A percentile compares a stretch with the other conserved stretches of the same genome.
Evolutionary conservation across 2,888 invertebrate species (phyloP).

Genomic region (Agonopterix alstromeriana): DNA sequence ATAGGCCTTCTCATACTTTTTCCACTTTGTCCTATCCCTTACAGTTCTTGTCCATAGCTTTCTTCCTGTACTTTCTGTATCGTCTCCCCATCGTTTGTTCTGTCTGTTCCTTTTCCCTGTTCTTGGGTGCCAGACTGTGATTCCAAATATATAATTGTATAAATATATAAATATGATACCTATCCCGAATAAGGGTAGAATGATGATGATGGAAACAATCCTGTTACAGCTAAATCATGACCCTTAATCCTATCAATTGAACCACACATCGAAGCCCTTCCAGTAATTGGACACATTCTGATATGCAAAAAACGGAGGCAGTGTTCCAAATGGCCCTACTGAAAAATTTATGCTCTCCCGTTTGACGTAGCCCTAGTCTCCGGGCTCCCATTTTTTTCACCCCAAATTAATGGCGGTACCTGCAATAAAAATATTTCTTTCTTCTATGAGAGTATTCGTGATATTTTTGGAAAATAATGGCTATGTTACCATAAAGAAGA

Average conservation of each 20-base stretch:
- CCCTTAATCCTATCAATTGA: background rate
- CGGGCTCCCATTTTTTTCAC: conserved; percentile 26
- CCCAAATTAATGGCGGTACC: conserved; percentile 36
- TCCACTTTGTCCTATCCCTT: no score
- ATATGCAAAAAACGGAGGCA: conserved; percentile 54
- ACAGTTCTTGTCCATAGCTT: no score
- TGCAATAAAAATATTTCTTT: conserved; percentile 26
- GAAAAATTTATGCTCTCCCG: conserved; percentile 52
- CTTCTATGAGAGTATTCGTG: conserved; percentile 13
- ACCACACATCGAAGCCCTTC: conserved; percentile 31
- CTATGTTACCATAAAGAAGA: background rate
- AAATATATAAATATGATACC: no score
- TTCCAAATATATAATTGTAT: no score
- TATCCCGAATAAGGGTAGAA: no score
- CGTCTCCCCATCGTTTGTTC: no score
- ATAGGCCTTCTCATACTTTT: no score
- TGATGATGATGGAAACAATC: background rate
- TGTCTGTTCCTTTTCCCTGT: no score
- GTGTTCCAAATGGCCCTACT: conserved; percentile 41
- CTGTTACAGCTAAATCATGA: conserved; percentile 9
- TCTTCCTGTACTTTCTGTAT: no score
- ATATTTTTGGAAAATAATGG: conserved; percentile 1
- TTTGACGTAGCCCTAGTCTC: conserved; percentile 41
- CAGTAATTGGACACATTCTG: conserved; percentile 57
- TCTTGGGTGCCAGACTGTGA: no score